Conservation (phyloP, 2,113 vertebrate species). For the Sprattus sprattus region DNA sequence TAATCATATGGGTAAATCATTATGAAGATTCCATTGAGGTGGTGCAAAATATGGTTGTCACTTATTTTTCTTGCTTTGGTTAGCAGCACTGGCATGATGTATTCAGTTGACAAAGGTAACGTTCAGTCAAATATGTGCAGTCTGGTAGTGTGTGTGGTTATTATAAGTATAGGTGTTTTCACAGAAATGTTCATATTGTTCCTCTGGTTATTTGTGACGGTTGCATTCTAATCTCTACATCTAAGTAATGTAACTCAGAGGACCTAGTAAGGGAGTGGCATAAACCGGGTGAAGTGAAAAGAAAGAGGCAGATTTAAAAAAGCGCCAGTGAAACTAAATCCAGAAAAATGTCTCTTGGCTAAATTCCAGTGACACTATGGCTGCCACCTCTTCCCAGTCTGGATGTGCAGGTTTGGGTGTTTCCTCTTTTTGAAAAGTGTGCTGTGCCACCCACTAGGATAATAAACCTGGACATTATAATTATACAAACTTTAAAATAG, state of each 20-base stretch:
- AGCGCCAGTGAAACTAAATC: conserved; percentile 66
- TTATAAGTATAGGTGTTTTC: neutral
- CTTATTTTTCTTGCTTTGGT: neutral
- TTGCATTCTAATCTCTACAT: neutral
- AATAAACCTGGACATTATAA: conserved; percentile 64
- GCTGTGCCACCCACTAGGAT: conserved; percentile 54
- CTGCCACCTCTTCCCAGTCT: conserved; percentile 51
- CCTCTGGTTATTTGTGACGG: neutral
- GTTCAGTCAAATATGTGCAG: neutral
- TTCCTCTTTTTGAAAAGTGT: conserved; percentile 58
- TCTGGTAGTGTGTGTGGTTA: neutral
- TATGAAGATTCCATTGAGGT: neutral
- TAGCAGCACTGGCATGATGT: neutral
- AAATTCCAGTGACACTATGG: conserved; percentile 62
- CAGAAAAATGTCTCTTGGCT: conserved; percentile 73
- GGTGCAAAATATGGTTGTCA: neutral
- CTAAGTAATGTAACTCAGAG: conserved; percentile 9
- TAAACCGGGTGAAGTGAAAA: conserved; percentile 37
- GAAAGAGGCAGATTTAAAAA: conserved; percentile 36
- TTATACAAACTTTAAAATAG: conserved; percentile 62
- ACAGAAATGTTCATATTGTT: neutral
- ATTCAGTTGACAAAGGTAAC: neutral
- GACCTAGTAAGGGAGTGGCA: conserved; percentile 33
- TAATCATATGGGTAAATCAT: neutral
- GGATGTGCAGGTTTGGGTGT: conserved; percentile 64